These are phyloP conservation scores for Ameiurus melas DNA, from an alignment of 2,113 vertebrate species.

Conservation along the genomic window DNA sequence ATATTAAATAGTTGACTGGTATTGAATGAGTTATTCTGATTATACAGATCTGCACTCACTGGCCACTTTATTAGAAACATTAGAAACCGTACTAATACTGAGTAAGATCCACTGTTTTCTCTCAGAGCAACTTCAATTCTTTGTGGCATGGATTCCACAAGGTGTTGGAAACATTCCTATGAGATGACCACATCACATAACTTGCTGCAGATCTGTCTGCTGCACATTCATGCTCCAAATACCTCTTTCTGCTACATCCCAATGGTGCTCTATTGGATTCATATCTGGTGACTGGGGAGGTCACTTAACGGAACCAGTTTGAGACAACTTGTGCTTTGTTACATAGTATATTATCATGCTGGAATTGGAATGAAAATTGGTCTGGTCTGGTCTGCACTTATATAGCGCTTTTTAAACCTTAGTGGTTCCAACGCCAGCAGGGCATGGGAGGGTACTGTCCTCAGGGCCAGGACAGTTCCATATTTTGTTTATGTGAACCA, in stretches of 20 bases:
- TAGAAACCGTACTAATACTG: background rate
- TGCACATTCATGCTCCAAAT: background rate
- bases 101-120: background rate
- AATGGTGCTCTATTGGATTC: background rate
- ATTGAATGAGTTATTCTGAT: background rate
- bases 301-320: background rate
- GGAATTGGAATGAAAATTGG: background rate
- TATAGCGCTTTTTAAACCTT: too few species aligned
- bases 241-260: too few species aligned
- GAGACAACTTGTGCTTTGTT: background rate
- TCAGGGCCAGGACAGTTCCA: too few species aligned
- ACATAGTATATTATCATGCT: background rate
- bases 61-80: background rate
- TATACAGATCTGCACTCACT: background rate
- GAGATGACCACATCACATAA: background rate
- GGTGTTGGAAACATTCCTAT: background rate
- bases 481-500: too few species aligned
- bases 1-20: background rate
- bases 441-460: too few species aligned
- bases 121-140: too few species aligned
- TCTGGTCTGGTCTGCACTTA: too few species aligned
- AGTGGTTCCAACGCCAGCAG: too few species aligned
- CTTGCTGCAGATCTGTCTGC: background rate
- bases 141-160: too few species aligned
- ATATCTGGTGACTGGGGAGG: background rate